phyloP scores from a whole-genome alignment of 2,888 invertebrate species.

The Saturnia pavonia region DNA sequence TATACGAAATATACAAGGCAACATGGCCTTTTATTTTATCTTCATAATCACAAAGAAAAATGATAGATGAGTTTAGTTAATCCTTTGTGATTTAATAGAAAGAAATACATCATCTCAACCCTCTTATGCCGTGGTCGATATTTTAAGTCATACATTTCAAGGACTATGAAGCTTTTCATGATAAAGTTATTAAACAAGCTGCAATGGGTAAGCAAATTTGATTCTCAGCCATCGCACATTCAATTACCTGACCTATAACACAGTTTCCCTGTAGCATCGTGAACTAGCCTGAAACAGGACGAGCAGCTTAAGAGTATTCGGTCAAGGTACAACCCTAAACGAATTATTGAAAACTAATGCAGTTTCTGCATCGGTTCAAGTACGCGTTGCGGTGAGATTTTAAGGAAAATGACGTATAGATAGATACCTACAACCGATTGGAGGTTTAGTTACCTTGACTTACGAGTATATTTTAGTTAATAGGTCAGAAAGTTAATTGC shows the following conservation, averaged over 20 bases:
- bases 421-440: constrained; percentile 5
- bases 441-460: constrained; percentile 7
- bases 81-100: background rate
- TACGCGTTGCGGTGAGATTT: constrained; percentile 24
- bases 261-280: background rate
- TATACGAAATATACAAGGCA: too few relatives aligned
- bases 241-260: constrained; percentile 26
- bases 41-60: too few relatives aligned
- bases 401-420: background rate
- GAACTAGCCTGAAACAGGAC: background rate
- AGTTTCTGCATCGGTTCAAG: constrained; percentile 40
- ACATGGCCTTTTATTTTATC: too few relatives aligned
- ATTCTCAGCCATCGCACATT: constrained; percentile 20
- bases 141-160: background rate
- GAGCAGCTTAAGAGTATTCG: constrained; percentile 34
- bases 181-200: constrained; percentile 16
- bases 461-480: constrained; percentile 1
- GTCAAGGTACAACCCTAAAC: constrained; percentile 47
- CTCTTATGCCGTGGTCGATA: background rate
- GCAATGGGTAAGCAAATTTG: constrained; percentile 20
- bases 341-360: constrained; percentile 53
- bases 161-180: background rate
- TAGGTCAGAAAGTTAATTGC: background rate
- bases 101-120: background rate
- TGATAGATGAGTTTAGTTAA: background rate